Conservation (phyloP, 2,888 invertebrate genomes). For the Lamproptera curius region DNA sequence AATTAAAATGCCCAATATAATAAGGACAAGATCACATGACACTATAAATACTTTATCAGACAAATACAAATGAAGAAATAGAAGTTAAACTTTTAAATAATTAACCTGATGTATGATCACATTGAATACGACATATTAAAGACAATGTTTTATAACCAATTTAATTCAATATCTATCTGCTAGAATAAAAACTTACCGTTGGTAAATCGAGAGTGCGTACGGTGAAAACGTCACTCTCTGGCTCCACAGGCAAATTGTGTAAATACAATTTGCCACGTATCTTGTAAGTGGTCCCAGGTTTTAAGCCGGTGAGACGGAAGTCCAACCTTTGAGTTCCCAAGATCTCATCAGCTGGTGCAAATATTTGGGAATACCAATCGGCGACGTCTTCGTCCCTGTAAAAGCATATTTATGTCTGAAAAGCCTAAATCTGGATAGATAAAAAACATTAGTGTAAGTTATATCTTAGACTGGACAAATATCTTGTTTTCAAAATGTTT, state of each 20-base stretch:
- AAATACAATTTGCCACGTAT: conserved; percentile 89
- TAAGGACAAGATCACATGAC: too few species aligned
- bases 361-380: conserved; percentile 90
- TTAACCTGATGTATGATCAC: too few species aligned
- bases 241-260: conserved; percentile 86
- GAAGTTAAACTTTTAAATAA: too few species aligned
- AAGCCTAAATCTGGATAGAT: not conserved
- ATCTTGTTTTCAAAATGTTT: too few species aligned
- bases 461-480: too few species aligned
- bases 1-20: too few species aligned
- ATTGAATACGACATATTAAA: too few species aligned
- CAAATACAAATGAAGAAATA: too few species aligned
- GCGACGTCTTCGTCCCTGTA: conserved; percentile 81
- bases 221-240: conserved; percentile 86
- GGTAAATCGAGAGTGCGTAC: conserved; percentile 82
- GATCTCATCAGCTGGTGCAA: conserved; percentile 91
- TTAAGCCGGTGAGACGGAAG: conserved; percentile 87
- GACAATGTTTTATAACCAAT: too few species aligned
- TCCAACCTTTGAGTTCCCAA: conserved; percentile 92
- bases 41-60: too few species aligned
- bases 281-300: conserved; percentile 88
- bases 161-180: too few species aligned
- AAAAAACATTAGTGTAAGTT: conserved; percentile 1
- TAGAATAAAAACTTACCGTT: conserved; percentile 44
- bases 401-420: too few species aligned